These are phyloP conservation scores for Lamproptera curius DNA, from an alignment of 2,888 invertebrate species.

Conservation along the genomic window DNA sequence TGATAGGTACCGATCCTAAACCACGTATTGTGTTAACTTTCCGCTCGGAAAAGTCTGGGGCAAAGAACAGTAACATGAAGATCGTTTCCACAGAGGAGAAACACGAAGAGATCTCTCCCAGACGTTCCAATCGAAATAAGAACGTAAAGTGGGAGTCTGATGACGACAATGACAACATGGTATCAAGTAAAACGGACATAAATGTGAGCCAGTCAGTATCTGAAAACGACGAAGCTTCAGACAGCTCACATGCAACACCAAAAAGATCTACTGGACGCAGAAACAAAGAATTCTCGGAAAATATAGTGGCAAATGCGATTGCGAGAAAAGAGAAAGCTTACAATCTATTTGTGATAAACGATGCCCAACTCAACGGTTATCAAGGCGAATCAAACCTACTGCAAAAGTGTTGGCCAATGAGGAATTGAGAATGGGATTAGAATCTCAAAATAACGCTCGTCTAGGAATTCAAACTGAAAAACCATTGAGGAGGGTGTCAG, in stretches of 20 bases:
- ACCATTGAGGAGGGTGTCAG: slow-evolving; percentile 57
- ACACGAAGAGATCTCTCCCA: slow-evolving; percentile 54
- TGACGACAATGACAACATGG: slow-evolving; percentile 47
- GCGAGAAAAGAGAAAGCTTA: slow-evolving; percentile 85
- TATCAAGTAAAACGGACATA: slow-evolving; percentile 48
- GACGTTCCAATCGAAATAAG: slow-evolving; percentile 55
- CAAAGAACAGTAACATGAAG: slow-evolving; percentile 73
- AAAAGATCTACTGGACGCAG: slow-evolving; percentile 82
- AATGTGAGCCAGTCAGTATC: slow-evolving; percentile 42
- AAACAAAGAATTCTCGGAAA: slow-evolving; percentile 79
- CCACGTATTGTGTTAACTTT: slow-evolving; percentile 81
- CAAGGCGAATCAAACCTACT: slow-evolving; percentile 81
- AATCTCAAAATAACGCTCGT: slow-evolving; percentile 76
- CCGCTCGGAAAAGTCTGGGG: slow-evolving; percentile 78
- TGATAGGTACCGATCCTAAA: slow-evolving; percentile 63
- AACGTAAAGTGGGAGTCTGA: slow-evolving; percentile 57
- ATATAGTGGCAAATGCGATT: slow-evolving; percentile 83
- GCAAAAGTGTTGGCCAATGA: slow-evolving; percentile 82
- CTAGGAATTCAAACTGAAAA: slow-evolving; percentile 61
- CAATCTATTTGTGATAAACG: slow-evolving; percentile 61
- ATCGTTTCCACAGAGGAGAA: slow-evolving; percentile 69
- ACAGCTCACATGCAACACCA: slow-evolving; percentile 54
- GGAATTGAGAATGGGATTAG: slow-evolving; percentile 77
- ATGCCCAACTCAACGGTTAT: slow-evolving; percentile 46
- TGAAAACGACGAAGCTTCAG: slow-evolving; percentile 59